Evolutionary conservation across 2,888 invertebrate species (phyloP).

Genomic region (Leuctra nigra): DNA sequence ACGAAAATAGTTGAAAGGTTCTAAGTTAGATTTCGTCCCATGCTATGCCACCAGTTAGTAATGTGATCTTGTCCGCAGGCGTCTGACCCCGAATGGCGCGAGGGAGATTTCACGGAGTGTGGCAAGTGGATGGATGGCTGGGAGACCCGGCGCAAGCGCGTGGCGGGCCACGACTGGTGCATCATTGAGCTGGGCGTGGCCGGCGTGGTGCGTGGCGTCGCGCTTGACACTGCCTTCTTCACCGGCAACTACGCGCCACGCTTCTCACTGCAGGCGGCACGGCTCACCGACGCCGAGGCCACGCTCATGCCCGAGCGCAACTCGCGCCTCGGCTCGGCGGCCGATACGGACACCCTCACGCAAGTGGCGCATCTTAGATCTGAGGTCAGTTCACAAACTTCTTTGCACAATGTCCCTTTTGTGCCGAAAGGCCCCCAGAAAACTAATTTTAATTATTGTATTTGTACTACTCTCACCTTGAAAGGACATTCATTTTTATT

Average conservation of each 20-base stretch:
- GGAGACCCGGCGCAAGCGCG: slow-evolving; percentile 56
- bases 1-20: no score
- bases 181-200: slow-evolving; percentile 49
- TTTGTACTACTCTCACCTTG: no score
- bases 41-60: no score
- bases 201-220: slow-evolving; percentile 48
- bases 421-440: no score
- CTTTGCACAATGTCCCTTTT: no score
- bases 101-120: slow-evolving; percentile 51
- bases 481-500: no score
- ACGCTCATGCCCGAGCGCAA: slow-evolving; percentile 43
- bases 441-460: no score
- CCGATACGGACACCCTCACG: slow-evolving; percentile 42
- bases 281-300: slow-evolving; percentile 35
- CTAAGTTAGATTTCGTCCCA: no score
- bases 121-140: slow-evolving; percentile 67
- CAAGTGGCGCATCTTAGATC: slow-evolving; percentile 42
- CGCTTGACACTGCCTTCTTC: slow-evolving; percentile 55
- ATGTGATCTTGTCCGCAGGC: slow-evolving; percentile 38
- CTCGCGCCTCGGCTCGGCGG: slow-evolving; percentile 46
- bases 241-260: slow-evolving; percentile 57
- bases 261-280: slow-evolving; percentile 47
- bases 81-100: slow-evolving; percentile 48
- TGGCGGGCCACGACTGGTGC: slow-evolving; percentile 56
- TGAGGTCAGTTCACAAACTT: slow-evolving; percentile 34